Base-by-base conservation (phyloP, 1,140 invertebrate genomes). In the Atta texana region DNA sequence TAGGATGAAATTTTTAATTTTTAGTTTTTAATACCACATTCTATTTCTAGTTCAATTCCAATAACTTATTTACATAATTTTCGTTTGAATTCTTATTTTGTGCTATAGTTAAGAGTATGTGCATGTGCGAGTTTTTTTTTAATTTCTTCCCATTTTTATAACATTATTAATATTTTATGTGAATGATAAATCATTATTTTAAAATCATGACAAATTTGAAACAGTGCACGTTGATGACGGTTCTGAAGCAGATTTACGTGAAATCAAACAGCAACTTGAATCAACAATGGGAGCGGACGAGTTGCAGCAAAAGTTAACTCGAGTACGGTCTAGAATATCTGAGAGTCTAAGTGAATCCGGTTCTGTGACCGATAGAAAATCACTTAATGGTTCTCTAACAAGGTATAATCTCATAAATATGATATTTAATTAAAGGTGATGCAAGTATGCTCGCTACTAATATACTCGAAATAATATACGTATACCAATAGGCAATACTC, bases 191-290 rank as follows among this genome's bases (percentile, higher is more conserved):
- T 88, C 44, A 75, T 80, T 59, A 76, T 71, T 88, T 57, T 87
- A 85, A 85, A 78, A 91, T 71, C 28, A 61, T 85, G 66, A 85
- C 49, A 68, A 84, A 90, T 92, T 92, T 94, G 44, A 86, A 92
- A 93, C 89, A 92, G 94, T 95, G 72, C 92, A 91, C 88, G 88
- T 93, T 68, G 94, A 95, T 77, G 93, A 94, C 16, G 94, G 91
- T 81, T 93, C 92, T 5, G 92, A 94, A 75, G 92, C 92, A 96
- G 97, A 98, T 94, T 94, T 98, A 61, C 96, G 97, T 85, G 97
- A 97, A 93, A 96, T 98, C 53, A 97, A 98, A 93, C 96, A 97
- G 82, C 97, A 97, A 85, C 94, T 98, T 21, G 97, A 97, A 90
- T 96, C 94, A 63, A 97, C 96, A 78, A 95, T 97, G 2, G 97